Evolutionary conservation across 2,888 invertebrate species (phyloP), one percentile per base, ranked within the genome.

Genomic region (Syrista parreyssii): DNA sequence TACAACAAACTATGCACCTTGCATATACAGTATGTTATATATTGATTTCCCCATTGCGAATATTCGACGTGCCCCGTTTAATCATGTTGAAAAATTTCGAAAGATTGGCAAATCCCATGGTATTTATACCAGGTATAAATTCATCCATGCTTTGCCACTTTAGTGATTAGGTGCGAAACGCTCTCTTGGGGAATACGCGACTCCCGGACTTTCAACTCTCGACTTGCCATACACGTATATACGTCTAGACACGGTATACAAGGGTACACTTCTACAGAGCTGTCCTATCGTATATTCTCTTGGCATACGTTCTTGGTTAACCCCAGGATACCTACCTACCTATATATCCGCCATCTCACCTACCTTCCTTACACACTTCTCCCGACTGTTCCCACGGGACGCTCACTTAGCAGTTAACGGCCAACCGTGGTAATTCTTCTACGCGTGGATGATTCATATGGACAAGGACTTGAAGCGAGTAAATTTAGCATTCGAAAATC

Each of bases 111-210:
- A 23, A 55, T 55, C 40, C 40, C 32, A 69, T 55, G 74, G 78
- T 80, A 79, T 81, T 79, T 75, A 81, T 79, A 68, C 75, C 23
- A 55, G 40, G 40, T 55, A 55, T 79, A 79, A 81, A 80, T 83
- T 78, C 76, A 82, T 79, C 71, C 82, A 73, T 80, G 82, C 83
- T 84, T 81, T 82, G 81, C 79, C 81, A 79, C 82, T 79, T 77
- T 79, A 80, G 76, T 85, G 86, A 88, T 88, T 87, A 88, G 83
- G 83, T 84, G 84, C 82, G 82, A 84, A 85, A 85, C 79, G 82
- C 74, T 81, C 84, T 83, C 85, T 72, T 71, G 81, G 83, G 85
- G 83, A 79, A 85, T 23, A 55, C 40, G 40, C 40, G 40, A 55
- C 40, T 55, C 40, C 40, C 1, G 40, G 40, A 55, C 40, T 55